Base-by-base conservation (phyloP, 2,888 invertebrate genomes). In the Panorpa germanica region DNA sequence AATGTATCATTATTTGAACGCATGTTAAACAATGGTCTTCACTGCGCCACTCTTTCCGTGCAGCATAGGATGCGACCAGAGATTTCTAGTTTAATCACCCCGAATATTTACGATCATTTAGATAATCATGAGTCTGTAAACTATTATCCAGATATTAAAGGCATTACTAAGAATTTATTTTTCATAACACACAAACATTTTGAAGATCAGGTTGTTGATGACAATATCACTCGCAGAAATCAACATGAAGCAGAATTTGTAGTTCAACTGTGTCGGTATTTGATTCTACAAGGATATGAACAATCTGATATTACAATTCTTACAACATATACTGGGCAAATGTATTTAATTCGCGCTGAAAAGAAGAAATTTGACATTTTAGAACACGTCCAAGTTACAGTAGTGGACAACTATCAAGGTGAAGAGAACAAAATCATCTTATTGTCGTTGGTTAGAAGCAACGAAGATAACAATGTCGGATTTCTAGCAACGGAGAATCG, bases 371-470 rank as follows among this genome's bases (percentile, higher is more conserved):
- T 15, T 34, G 32, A 21, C 3, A 20, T 50, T 2, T 48, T 67
- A 4, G 41, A 49, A 11, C 57, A 61, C 23, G 58, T 74, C 4
- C 56, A 60, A 36, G 60, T 74, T 18, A 61, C 65, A 2, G 63
- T 66, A 2, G 66, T 76, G 4, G 76, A 77, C 46, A 75, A 73
- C 44, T 77, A 63, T 42, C 77, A 77, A 54, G 76, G 77, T 1
- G 74, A 75, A 45, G 76, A 75, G 53, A 70, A 61, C 47, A 65
- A 65, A 46, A 73, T 78, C 42, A 68, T 77, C 27, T 57, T 78
- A 41, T 49, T 78, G 38, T 75, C 76, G 2, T 48, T 78, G 8
- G 77, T 78, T 0, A 57, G 78, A 45, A 75, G 70, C 42, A 75
- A 74, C 51, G 51, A 50, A 32, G 61, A 65, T n/a, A 57, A 56